phyloP scores from a whole-genome alignment of 2,888 invertebrate genomes.

The Camponotus fellah region DNA sequence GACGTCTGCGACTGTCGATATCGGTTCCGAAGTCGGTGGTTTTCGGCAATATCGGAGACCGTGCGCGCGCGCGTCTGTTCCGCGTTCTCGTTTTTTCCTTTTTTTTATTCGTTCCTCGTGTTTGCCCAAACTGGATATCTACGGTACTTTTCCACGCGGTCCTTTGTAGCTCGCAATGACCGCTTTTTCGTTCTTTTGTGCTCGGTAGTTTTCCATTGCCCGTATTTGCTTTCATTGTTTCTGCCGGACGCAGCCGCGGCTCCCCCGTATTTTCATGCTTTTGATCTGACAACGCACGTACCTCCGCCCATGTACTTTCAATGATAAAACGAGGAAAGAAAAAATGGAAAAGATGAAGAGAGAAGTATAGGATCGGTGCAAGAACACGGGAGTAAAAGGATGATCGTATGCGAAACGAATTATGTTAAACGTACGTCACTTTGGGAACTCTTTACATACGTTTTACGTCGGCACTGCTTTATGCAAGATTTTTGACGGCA shows the following conservation, averaged over 20 bases:
- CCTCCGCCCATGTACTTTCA: constrained; percentile 57
- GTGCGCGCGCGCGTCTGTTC: constrained; percentile 29
- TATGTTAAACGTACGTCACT: constrained; percentile 50
- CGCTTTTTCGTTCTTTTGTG: constrained; percentile 79
- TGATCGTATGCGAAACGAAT: constrained; percentile 61
- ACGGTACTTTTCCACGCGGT: constrained; percentile 77
- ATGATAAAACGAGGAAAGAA: constrained; percentile 62
- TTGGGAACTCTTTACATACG: constrained; percentile 61
- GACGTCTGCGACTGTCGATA: constrained; percentile 69
- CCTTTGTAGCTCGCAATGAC: constrained; percentile 81
- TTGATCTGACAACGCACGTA: constrained; percentile 79
- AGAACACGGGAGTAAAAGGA: constrained; percentile 48
- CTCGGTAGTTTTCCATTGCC: constrained; percentile 81
- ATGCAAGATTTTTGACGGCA: constrained; percentile 22
- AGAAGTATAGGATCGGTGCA: not conserved
- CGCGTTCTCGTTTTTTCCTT: not conserved
- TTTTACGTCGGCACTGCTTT: constrained; percentile 3
- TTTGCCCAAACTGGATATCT: constrained; percentile 78
- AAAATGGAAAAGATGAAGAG: constrained; percentile 34
- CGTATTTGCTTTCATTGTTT: constrained; percentile 84
- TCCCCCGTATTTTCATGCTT: constrained; percentile 77
- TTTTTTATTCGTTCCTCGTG: constrained; percentile 70
- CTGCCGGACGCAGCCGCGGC: constrained; percentile 72
- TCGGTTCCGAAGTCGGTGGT: constrained; percentile 65
- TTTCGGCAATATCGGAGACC: constrained; percentile 71